phyloP scores from a whole-genome alignment of 2,113 vertebrate species.

The Clinocottus analis region DNA sequence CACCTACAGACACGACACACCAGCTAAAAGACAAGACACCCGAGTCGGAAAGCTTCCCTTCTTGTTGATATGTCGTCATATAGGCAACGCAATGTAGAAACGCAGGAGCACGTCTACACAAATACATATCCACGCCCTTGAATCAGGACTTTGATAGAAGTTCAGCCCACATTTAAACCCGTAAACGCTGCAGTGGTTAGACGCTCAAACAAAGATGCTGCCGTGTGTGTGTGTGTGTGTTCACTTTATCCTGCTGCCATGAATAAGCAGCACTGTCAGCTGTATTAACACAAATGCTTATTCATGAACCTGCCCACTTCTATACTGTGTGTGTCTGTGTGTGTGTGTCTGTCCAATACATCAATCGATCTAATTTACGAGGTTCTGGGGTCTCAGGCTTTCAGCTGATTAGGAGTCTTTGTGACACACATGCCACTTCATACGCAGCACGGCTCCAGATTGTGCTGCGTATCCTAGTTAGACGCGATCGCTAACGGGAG shows the following conservation, averaged over 20 bases:
- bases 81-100: too few relatives aligned
- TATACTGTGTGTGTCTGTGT: too few relatives aligned
- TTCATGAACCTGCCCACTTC: conserved; percentile 25
- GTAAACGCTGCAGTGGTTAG: too few relatives aligned
- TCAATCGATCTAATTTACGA: not conserved
- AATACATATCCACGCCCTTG: too few relatives aligned
- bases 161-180: too few relatives aligned
- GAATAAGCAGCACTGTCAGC: conserved; percentile 49
- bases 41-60: too few relatives aligned
- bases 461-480: not conserved
- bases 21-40: too few relatives aligned
- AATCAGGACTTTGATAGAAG: not conserved
- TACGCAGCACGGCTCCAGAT: not conserved
- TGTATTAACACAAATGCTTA: conserved; percentile 34
- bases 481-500: not conserved
- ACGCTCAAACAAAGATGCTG: too few relatives aligned
- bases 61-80: too few relatives aligned
- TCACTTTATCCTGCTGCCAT: not conserved
- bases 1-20: too few relatives aligned
- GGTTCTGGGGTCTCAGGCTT: conserved; percentile 7
- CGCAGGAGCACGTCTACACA: too few relatives aligned
- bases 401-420: not conserved
- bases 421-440: not conserved
- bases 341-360: too few relatives aligned
- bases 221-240: not conserved